A percentile compares a stretch with the other conserved stretches of the same genome.
Conservation (phyloP, 1,140 invertebrate species). For the Heliconius hermathena region DNA sequence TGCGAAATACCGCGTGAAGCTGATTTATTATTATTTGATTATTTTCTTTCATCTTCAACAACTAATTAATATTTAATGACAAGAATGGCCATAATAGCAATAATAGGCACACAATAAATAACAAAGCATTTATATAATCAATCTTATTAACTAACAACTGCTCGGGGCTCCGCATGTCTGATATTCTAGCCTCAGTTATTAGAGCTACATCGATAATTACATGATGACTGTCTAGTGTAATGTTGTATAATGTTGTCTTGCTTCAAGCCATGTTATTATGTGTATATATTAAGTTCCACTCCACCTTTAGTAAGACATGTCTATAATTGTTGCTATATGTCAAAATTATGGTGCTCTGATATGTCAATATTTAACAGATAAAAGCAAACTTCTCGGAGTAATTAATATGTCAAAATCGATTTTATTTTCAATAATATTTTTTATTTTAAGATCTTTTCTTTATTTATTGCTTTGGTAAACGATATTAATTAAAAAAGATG, state of each 20-base stretch:
- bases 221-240: slow-evolving; percentile 1
- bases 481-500: not conserved
- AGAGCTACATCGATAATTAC: slow-evolving; percentile 5
- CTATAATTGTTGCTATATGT: slow-evolving; percentile 1
- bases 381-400: not conserved
- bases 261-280: slow-evolving; percentile 1
- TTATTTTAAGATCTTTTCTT: not conserved
- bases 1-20: too few relatives aligned
- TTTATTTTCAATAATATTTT: not conserved
- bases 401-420: not conserved
- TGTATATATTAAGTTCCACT: slow-evolving; percentile 2
- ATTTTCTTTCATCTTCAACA: not conserved
- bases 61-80: not conserved
- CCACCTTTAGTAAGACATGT: not conserved
- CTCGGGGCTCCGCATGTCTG: not conserved
- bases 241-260: slow-evolving; percentile 5
- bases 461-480: not conserved
- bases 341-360: not conserved
- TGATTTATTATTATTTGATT: too few relatives aligned
- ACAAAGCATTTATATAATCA: slow-evolving; percentile 10
- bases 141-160: slow-evolving; percentile 10
- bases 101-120: not conserved
- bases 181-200: not conserved
- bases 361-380: not conserved
- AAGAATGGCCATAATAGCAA: not conserved